Evolutionary conservation across 2,797 vertebrate species (phyloP), one percentile per base, ranked within the genome.

Genomic region (Oreochromis mossambicus): DNA sequence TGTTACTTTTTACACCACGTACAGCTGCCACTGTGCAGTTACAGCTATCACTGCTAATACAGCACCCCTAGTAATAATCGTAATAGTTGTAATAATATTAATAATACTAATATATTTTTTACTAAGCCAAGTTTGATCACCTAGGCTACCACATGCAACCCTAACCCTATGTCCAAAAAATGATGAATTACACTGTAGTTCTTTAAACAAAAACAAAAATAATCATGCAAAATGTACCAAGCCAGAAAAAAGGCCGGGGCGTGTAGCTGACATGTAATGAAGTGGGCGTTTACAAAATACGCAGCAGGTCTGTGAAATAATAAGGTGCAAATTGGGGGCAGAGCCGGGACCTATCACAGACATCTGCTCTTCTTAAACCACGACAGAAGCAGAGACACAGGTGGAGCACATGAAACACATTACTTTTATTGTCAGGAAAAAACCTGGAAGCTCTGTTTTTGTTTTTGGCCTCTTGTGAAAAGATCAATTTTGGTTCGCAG

Each of bases 331-430:
- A 9, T 13, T 56, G 10, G 2, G 29, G 43, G 36, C 32, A 26
- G 26, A 81, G 46, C n/a, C 11, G 7, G 38, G 29, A 82, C 38
- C 75, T 83, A 50, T 46, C 24, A 63, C 1, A 81, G 73, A 55
- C 58, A 73, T 89, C 78, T 84, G 77, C 73, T 85, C 32, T 38
- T 73, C 48, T 79, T n/a, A 87, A 83, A 92, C 7, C 7, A 48
- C 51, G 48, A 77, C 15, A 61, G 73, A 48, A 77, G 34, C 77
- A 51, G 54, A 84, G 80, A 83, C 79, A 73, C 68, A 76, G 55
- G 68, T 82, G 84, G 26, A 77, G 63, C 51, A 41, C 73, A 55
- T 52, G 24, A 86, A 78, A 82, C 46, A 32, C 4, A 51, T 17
- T 15, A 51, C 55, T 48, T 78, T 15, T 68, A 19, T 70, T 76